Evolutionary conservation across 1,140 invertebrate species (phyloP).

Genomic region (Hyposmocoma kahamanoa): DNA sequence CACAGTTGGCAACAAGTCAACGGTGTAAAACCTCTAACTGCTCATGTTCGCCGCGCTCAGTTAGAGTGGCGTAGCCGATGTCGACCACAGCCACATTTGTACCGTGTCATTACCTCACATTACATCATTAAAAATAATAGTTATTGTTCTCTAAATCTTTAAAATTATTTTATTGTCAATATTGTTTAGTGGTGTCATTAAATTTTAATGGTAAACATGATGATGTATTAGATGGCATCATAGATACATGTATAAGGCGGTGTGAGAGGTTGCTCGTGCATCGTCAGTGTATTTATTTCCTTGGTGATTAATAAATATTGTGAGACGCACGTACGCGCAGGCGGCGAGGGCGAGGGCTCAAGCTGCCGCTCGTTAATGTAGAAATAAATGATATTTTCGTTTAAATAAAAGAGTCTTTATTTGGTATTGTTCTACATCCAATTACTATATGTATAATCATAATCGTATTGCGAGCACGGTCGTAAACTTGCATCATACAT

Average conservation of each 20-base stretch:
- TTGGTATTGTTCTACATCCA: constrained; percentile 9
- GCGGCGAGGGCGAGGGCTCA: constrained; percentile 27
- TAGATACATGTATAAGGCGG: constrained; percentile 47
- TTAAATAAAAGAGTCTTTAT: constrained; percentile 58
- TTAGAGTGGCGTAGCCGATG: constrained; percentile 35
- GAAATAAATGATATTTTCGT: constrained; percentile 74
- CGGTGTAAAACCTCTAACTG: too few relatives aligned
- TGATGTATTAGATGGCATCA: constrained; percentile 51
- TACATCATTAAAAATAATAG: constrained; percentile 47
- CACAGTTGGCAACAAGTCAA: too few relatives aligned
- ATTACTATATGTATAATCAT: too few relatives aligned
- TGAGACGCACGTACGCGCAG: constrained; percentile 60
- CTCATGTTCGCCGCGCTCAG: too few relatives aligned
- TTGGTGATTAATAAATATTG: constrained; percentile 62
- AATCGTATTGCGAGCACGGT: background rate
- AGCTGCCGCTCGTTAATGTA: constrained; percentile 60
- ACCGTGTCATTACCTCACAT: constrained; percentile 66
- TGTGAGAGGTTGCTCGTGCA: constrained; percentile 37
- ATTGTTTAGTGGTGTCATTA: constrained; percentile 48
- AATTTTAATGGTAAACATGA: constrained; percentile 41
- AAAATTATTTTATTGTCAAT: constrained; percentile 48
- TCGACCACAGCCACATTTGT: constrained; percentile 40
- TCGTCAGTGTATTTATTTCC: constrained; percentile 61
- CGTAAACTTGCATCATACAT: background rate
- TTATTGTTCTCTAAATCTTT: constrained; percentile 60